Conservation (phyloP, 2,888 invertebrate species). For the Luperina testacea region DNA sequence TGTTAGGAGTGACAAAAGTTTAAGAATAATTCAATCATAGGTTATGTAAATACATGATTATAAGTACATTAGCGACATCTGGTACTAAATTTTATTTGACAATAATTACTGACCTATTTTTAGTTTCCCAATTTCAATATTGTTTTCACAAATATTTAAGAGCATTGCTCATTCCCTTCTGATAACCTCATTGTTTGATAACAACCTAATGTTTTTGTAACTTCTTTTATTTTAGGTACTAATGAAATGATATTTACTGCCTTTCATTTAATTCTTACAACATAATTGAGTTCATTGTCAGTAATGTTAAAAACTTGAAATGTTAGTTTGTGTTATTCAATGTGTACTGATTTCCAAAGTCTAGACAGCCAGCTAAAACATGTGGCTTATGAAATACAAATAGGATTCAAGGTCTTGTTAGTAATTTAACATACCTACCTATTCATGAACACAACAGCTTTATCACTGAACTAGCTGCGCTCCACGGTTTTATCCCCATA, state of each 20-base stretch:
- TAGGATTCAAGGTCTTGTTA: not conserved
- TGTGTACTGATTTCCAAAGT: not conserved
- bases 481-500: too few relatives aligned
- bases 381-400: not conserved
- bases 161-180: not conserved
- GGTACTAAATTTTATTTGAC: slow-evolving; percentile 3
- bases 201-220: slow-evolving; percentile 13
- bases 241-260: not conserved
- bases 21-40: not conserved
- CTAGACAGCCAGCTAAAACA: not conserved
- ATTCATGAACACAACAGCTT: not conserved
- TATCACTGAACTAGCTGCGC: not conserved
- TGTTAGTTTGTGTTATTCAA: not conserved
- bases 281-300: not conserved
- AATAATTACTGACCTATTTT: not conserved
- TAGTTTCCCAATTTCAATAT: too few relatives aligned
- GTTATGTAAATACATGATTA: not conserved
- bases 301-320: not conserved
- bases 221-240: not conserved
- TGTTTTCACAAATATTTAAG: not conserved
- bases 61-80: not conserved
- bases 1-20: not conserved
- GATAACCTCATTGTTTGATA: slow-evolving; percentile 5
- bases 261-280: not conserved
- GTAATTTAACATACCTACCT: not conserved